A percentile compares a stretch with the other conserved stretches of the same genome.
These are phyloP conservation scores for Tachuris rubrigastra DNA, from an alignment of 2,113 vertebrate genomes.

Conservation along the genomic window DNA sequence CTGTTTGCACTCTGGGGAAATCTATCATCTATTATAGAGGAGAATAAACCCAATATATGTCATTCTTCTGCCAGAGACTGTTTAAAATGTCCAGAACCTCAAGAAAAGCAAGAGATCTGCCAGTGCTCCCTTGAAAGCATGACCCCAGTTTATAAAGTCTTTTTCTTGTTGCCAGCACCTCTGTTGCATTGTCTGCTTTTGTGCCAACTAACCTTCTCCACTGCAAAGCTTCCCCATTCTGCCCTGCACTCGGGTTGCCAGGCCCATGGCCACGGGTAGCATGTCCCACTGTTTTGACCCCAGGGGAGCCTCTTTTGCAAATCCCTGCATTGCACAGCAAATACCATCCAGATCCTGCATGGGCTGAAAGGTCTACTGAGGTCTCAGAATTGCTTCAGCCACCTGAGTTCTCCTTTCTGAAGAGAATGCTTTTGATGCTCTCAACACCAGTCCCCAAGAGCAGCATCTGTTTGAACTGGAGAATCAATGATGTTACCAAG, in stretches of 20 bases:
- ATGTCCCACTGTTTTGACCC: not conserved
- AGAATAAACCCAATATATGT: not conserved
- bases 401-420: constrained; percentile 36
- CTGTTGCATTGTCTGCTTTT: not conserved
- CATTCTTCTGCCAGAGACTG: not conserved
- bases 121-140: not conserved
- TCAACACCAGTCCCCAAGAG: constrained; percentile 35
- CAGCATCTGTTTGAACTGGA: constrained; percentile 23
- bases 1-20: not conserved
- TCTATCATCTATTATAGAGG: not conserved
- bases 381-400: constrained; percentile 22
- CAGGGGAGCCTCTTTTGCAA: constrained; percentile 8
- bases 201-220: not conserved
- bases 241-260: not conserved
- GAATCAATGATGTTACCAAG: constrained; percentile 31
- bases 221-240: not conserved
- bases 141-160: rapidly evolving
- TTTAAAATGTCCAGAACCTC: not conserved
- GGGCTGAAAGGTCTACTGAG: constrained; percentile 5
- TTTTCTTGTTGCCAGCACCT: not conserved
- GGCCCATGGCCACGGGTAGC: not conserved
- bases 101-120: not conserved
- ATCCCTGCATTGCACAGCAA: not conserved
- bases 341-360: not conserved
- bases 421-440: constrained; percentile 35